Percentiles rank a stretch among this genome's conserved stretches.
Conservation (phyloP, 2,113 vertebrate species). For the Prochilodus magdalenae region DNA sequence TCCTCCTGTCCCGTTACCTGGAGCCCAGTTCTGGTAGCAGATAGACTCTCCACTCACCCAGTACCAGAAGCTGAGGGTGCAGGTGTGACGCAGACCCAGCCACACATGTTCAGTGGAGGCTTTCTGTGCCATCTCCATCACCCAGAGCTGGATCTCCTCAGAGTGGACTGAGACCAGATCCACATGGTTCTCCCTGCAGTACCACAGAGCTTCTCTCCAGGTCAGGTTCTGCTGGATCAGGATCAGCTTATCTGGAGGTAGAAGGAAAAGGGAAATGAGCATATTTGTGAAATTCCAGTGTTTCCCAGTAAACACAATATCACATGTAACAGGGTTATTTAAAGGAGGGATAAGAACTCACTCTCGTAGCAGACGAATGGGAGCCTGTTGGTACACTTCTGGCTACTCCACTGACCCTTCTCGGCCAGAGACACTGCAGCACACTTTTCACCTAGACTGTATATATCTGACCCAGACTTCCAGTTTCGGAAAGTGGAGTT, state of each 20-base stretch:
- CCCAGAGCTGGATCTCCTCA: constrained; percentile 1
- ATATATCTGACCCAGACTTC: too few species aligned
- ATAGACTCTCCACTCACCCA: too few species aligned
- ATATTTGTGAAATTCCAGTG: too few species aligned
- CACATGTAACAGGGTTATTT: background rate
- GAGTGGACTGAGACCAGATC: background rate
- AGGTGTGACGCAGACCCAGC: background rate
- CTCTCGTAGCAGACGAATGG: constrained; percentile 30
- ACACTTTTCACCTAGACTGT: constrained; percentile 9
- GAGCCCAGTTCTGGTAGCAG: too few species aligned
- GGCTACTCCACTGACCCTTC: background rate
- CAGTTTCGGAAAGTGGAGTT: constrained; percentile 30
- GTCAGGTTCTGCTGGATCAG: background rate
- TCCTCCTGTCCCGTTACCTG: too few species aligned
- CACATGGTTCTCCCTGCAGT: background rate
- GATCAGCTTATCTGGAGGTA: background rate
- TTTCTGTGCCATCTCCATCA: background rate
- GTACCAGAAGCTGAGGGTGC: background rate
- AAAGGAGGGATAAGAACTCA: background rate
- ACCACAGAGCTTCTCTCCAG: background rate
- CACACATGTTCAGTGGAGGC: constrained; percentile 5
- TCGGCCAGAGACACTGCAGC: background rate
- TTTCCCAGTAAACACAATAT: too few species aligned
- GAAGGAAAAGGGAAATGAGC: background rate
- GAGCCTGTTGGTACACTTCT: background rate